Conservation (phyloP, 2,888 invertebrate genomes). For the Parasteatoda lunata region DNA sequence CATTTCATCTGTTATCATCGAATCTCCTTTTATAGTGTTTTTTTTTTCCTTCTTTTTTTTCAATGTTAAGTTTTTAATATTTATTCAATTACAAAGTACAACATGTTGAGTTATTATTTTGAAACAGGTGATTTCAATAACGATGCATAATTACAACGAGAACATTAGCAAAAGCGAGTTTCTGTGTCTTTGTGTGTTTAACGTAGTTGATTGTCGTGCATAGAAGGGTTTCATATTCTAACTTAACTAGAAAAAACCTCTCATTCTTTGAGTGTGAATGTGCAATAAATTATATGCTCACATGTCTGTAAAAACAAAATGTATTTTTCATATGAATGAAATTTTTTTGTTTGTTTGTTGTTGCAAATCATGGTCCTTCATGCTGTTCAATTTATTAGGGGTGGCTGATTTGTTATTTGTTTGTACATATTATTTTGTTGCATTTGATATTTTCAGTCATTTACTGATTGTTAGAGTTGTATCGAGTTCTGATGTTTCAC, state of each 20-base stretch:
- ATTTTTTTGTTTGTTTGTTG: background rate
- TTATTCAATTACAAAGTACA: conserved; percentile 23
- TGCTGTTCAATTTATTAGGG: background rate
- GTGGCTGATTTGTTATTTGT: conserved; percentile 3
- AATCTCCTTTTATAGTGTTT: conserved; percentile 39
- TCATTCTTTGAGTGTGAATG: conserved; percentile 44
- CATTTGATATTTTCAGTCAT: background rate
- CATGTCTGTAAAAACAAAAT: conserved; percentile 38
- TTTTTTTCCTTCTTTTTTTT: conserved; percentile 19
- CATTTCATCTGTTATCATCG: conserved; percentile 37
- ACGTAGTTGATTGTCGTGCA: conserved; percentile 49
- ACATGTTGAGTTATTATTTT: conserved; percentile 29
- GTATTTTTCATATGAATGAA: conserved; percentile 44
- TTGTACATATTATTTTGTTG: background rate
- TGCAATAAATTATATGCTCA: conserved; percentile 68
- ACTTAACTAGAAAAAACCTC: conserved; percentile 45
- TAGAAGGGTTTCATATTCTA: conserved; percentile 44
- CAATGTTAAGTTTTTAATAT: conserved; percentile 1
- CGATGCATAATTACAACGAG: conserved; percentile 67
- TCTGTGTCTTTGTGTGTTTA: conserved; percentile 43
- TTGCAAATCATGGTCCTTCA: background rate
- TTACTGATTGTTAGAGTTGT: background rate
- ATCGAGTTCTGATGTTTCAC: too few relatives aligned
- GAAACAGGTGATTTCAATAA: conserved; percentile 15
- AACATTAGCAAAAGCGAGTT: conserved; percentile 67